Conservation (phyloP, 2,888 invertebrate genomes). For the Cryptus viduatorius region DNA sequence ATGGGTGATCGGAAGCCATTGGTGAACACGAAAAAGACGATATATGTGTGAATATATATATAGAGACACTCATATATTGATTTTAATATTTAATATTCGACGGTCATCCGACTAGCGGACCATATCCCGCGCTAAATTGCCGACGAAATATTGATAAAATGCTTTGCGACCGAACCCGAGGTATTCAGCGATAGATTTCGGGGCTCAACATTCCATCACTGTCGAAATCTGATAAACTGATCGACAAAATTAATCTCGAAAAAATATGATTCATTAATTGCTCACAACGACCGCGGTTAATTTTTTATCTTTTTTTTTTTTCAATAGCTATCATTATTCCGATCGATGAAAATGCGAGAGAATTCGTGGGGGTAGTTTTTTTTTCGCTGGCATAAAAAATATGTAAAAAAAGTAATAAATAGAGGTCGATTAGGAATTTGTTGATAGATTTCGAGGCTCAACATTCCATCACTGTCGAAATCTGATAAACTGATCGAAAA, state of each 20-base stretch:
- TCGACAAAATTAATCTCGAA: not conserved
- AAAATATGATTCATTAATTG: not conserved
- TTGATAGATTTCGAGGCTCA: not conserved
- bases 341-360: not conserved
- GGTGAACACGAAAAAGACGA: not conserved
- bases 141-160: not conserved
- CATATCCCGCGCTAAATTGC: not conserved
- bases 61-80: not conserved
- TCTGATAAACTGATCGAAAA: not conserved
- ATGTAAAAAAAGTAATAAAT: conserved; percentile 21
- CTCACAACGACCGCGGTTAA: not conserved
- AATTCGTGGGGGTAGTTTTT: not conserved
- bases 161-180: not conserved
- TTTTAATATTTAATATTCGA: conserved; percentile 16
- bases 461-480: not conserved
- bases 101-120: not conserved
- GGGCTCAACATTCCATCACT: not conserved
- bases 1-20: not conserved
- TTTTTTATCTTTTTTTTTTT: not conserved
- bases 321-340: not conserved
- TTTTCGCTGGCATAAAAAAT: not conserved
- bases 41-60: not conserved
- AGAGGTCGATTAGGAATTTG: conserved; percentile 10
- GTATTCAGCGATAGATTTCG: not conserved
- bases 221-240: not conserved